Evolutionary conservation across 2,888 invertebrate genomes (phyloP), one percentile per base, ranked within the genome.

Genomic region (Plutella xylostella): DNA sequence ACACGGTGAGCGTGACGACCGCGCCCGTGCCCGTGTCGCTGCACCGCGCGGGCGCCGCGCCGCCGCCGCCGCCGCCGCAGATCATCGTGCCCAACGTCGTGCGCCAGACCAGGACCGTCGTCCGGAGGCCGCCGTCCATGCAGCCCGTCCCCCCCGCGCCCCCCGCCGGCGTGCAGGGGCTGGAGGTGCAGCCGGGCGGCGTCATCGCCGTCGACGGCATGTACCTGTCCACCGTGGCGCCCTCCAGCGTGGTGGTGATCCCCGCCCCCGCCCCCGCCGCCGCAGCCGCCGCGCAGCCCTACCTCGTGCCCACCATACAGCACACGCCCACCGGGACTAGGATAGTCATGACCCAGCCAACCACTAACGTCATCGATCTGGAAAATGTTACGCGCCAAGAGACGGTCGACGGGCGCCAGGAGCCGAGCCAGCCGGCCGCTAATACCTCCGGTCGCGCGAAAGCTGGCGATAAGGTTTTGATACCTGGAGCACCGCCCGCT

Each of bases 11-110:
- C n/a, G n/a, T 4, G 6, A 12, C 19, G 37, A 17, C 21, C 18
- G 17, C 35, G 18, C 33, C 31, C 21, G 48, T 49, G 11, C 47
- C 48, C 6, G 35, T 21, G 14, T 31, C 46, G 35, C 25, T 37
- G 30, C 14, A 46, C 25, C 33, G 31, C 21, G 46, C 51, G 18
- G 22, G 35, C 43, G 35, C 18, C 28, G 43, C 25, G 11, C 43
- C 14, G 11, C 18, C 9, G 39, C 28, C n/a, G 14, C 18, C 31
- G 22, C 19, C 19, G 18, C 30, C 7, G 18, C 28, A 37, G 41
- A 35, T 21, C 19, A 41, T 28, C 28, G 28, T 28, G 11, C 28
- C 28, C 11, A 28, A 28, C 28, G 4, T 28, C 9, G 11, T 28
- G 11, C 2, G 28, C 9, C 28, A 28, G n/a, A n/a, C 28, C 11